Conservation (phyloP, 2,888 invertebrate species). For the Clusia tigrina region DNA sequence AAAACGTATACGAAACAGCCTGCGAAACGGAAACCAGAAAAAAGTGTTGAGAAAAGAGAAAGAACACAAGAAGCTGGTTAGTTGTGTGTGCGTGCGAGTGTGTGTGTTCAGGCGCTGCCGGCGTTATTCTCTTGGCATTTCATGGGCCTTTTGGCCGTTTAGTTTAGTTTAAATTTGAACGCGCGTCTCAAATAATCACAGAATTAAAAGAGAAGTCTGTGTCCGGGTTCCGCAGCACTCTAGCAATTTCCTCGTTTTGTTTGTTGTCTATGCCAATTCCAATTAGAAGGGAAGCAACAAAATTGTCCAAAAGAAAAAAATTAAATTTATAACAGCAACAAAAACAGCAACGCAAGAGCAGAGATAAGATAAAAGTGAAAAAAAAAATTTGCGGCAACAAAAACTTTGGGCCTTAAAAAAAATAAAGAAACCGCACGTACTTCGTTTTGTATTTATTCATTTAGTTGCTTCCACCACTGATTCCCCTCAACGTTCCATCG, state of each 20-base stretch:
- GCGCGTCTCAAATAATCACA: no score
- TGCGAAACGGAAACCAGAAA: not conserved
- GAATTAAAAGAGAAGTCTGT: no score
- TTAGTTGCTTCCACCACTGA: no score
- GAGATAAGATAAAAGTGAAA: not conserved
- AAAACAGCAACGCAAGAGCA: not conserved
- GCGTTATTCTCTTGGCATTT: not conserved
- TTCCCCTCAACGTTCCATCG: no score
- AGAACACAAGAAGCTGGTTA: conserved; percentile 7
- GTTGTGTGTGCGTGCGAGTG: no score
- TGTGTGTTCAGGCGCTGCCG: no score
- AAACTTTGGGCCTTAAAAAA: no score
- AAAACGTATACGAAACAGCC: not conserved
- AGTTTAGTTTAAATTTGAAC: no score
- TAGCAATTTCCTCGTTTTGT: not conserved
- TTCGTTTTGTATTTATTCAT: no score
- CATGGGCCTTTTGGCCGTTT: not conserved
- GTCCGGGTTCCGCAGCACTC: not conserved
- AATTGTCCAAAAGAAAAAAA: not conserved
- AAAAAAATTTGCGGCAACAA: not conserved
- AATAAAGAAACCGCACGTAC: no score
- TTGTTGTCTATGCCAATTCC: not conserved
- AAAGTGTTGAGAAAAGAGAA: not conserved
- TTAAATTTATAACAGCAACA: not conserved
- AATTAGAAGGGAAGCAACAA: not conserved